Percentiles rank a stretch among this genome's conserved stretches.
These are phyloP conservation scores for Hippocampus zosterae DNA, from an alignment of 2,113 vertebrate species.

Conservation along the genomic window DNA sequence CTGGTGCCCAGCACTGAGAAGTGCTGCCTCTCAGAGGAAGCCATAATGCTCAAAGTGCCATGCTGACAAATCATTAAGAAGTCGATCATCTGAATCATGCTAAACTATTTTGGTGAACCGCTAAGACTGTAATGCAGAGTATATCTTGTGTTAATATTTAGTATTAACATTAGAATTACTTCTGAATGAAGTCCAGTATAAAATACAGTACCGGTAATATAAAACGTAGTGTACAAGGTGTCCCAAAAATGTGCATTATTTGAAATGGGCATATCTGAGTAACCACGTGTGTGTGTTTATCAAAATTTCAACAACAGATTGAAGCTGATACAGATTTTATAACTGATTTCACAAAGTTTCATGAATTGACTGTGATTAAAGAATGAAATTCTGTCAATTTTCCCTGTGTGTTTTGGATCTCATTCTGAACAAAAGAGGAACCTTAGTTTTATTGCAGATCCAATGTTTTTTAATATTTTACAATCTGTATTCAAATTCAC, in stretches of 20 bases:
- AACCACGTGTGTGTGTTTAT: not conserved
- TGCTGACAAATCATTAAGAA: slow-evolving; percentile 28
- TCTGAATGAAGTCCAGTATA: not conserved
- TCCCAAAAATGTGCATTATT: not conserved
- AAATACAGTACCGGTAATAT: too few relatives aligned
- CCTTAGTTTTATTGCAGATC: not conserved
- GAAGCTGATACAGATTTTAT: not conserved
- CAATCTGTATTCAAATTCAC: slow-evolving; percentile 33
- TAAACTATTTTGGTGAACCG: slow-evolving; percentile 4
- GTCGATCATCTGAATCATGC: slow-evolving; percentile 2
- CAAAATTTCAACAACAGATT: not conserved
- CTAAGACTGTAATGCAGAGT: not conserved
- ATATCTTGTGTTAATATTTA: not conserved
- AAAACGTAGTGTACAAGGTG: not conserved
- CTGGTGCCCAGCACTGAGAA: slow-evolving; percentile 24
- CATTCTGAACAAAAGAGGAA: not conserved
- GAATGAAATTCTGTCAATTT: not conserved
- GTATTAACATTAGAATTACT: not conserved
- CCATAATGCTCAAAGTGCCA: slow-evolving; percentile 20
- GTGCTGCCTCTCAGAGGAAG: slow-evolving; percentile 27
- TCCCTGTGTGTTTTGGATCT: slow-evolving; percentile 7
- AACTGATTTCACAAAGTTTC: not conserved
- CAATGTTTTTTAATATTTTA: not conserved
- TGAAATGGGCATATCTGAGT: not conserved
- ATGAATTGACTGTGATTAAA: not conserved